Conservation (phyloP, 1,140 invertebrate genomes). For the Drosophila neocordata region DNA sequence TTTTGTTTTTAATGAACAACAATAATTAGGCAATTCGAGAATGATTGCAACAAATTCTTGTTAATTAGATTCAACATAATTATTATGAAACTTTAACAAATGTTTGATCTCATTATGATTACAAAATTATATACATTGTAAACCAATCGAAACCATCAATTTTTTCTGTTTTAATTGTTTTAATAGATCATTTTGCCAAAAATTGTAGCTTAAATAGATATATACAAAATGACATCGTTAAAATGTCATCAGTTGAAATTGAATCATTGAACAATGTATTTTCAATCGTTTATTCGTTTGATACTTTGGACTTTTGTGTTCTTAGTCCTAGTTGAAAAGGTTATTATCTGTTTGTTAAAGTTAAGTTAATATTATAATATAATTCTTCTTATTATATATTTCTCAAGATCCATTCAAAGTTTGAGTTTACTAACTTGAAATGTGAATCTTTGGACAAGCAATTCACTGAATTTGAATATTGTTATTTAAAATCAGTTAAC, state of each 20-base stretch:
- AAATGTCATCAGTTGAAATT: background rate
- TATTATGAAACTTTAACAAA: too few species aligned
- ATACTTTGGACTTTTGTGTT: background rate
- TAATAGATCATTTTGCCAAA: background rate
- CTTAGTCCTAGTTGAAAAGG: background rate
- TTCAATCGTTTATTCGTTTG: too few species aligned
- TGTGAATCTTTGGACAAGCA: background rate
- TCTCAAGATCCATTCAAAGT: background rate
- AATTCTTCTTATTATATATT: background rate
- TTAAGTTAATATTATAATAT: background rate
- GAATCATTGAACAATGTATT: background rate
- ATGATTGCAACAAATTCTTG: too few species aligned
- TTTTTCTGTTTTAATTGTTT: background rate
- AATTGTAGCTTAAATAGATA: background rate
- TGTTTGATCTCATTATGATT: too few species aligned
- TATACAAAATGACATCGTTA: background rate
- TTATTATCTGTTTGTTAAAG: background rate
- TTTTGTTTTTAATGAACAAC: too few species aligned
- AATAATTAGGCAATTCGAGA: too few species aligned
- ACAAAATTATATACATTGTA: too few species aligned
- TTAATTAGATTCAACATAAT: too few species aligned
- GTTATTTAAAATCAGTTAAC: conserved; percentile 10
- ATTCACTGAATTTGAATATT: background rate
- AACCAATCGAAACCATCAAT: too few species aligned
- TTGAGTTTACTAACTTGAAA: conserved; percentile 15